phyloP scores from a whole-genome alignment of 1,140 invertebrate species.

The Diabrotica virgifera region DNA sequence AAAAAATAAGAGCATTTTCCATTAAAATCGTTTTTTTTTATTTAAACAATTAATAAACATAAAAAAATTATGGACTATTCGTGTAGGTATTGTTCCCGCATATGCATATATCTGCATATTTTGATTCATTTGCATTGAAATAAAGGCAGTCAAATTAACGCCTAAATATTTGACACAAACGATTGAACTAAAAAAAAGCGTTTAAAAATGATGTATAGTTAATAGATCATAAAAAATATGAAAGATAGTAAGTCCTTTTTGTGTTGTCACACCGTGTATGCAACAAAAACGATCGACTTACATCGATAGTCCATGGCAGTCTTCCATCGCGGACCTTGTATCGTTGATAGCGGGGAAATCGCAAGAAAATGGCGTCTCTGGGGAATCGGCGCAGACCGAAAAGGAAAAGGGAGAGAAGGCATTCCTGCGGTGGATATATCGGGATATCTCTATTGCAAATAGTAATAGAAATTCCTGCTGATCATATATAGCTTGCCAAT shows the following conservation, averaged over 20 bases:
- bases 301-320: constrained; percentile 37
- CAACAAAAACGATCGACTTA: constrained; percentile 20
- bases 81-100: too few relatives aligned
- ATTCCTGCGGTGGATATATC: constrained; percentile 27
- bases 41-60: too few relatives aligned
- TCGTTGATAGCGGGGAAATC: constrained; percentile 42
- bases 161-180: too few relatives aligned
- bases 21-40: too few relatives aligned
- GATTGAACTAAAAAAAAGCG: too few relatives aligned
- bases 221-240: too few relatives aligned
- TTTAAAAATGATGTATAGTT: too few relatives aligned
- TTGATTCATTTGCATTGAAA: too few relatives aligned
- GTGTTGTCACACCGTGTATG: not conserved
- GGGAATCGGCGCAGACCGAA: constrained; percentile 26
- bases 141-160: too few relatives aligned
- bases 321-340: constrained; percentile 35
- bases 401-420: constrained; percentile 35
- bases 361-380: constrained; percentile 42
- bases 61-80: too few relatives aligned
- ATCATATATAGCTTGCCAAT: constrained; percentile 6
- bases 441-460: constrained; percentile 15
- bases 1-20: too few relatives aligned
- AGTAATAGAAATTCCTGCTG: constrained; percentile 14
- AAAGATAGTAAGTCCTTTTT: not conserved
- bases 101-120: too few relatives aligned